Evolutionary conservation across 2,797 vertebrate genomes (phyloP).

Genomic region (Erethizon dorsatum): DNA sequence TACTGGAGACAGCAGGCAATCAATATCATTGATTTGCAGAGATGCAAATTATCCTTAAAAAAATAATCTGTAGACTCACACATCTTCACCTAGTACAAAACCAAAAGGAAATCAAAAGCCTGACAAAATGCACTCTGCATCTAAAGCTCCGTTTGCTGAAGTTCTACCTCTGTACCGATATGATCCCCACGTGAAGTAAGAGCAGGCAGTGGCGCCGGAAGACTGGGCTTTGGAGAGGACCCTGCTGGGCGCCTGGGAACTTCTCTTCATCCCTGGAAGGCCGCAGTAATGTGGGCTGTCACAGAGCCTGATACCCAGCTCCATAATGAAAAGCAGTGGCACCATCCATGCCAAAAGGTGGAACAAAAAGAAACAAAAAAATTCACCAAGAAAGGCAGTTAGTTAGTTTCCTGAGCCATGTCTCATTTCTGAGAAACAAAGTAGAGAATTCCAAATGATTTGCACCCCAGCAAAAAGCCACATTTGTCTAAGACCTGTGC

Average conservation of each 20-base stretch:
- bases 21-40: slow-evolving; percentile 61
- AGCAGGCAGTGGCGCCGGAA: background rate
- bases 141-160: background rate
- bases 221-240: background rate
- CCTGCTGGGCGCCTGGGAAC: slow-evolving; percentile 1
- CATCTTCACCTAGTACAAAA: background rate
- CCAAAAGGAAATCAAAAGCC: background rate
- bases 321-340: slow-evolving; percentile 5
- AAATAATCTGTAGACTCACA: background rate
- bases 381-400: background rate
- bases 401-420: background rate
- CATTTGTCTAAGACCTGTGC: slow-evolving; percentile 12
- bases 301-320: slow-evolving; percentile 9
- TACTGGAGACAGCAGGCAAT: background rate
- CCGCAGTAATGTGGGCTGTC: background rate
- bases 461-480: background rate
- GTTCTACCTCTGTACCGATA: background rate
- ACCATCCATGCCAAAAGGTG: background rate
- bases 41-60: background rate
- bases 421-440: slow-evolving; percentile 43
- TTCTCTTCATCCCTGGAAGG: background rate
- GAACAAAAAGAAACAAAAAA: background rate
- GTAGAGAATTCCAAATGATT: background rate
- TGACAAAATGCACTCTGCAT: background rate
- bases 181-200: background rate